These are phyloP conservation scores for Achatina immaculata DNA, from an alignment of 1,140 invertebrate genomes.

Conservation along the genomic window DNA sequence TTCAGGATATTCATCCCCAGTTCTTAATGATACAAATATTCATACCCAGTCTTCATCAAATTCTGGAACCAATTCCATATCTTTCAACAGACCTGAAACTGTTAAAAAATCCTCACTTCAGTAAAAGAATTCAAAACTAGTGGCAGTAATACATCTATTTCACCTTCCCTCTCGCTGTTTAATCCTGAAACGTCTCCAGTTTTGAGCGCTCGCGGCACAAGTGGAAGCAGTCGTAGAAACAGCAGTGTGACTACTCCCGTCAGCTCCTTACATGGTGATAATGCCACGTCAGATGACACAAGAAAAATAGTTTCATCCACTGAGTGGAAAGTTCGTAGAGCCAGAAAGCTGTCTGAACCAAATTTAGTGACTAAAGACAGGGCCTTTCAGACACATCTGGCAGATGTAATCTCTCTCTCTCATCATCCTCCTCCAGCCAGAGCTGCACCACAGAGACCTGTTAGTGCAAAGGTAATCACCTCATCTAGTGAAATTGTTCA, in stretches of 20 bases:
- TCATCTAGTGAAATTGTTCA: neutral
- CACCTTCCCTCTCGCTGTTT: too few relatives aligned
- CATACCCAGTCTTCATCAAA: neutral
- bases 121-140: neutral
- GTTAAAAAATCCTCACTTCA: neutral
- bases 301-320: neutral
- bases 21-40: neutral
- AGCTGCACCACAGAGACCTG: conserved; percentile 46
- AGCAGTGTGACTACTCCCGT: neutral
- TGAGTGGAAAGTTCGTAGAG: neutral
- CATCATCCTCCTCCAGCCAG: conserved; percentile 38
- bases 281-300: neutral
- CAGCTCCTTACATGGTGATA: neutral
- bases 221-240: too few relatives aligned
- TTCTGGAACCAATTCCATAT: neutral
- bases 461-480: neutral
- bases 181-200: neutral
- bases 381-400: neutral
- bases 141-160: neutral
- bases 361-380: neutral
- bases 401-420: neutral
- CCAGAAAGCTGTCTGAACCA: neutral
- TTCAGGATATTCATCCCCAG: neutral
- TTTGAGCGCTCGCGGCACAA: too few relatives aligned
- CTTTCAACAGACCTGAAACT: neutral